Conservation (phyloP, 2,113 vertebrate species). For the Genyomyrus donnyi region DNA sequence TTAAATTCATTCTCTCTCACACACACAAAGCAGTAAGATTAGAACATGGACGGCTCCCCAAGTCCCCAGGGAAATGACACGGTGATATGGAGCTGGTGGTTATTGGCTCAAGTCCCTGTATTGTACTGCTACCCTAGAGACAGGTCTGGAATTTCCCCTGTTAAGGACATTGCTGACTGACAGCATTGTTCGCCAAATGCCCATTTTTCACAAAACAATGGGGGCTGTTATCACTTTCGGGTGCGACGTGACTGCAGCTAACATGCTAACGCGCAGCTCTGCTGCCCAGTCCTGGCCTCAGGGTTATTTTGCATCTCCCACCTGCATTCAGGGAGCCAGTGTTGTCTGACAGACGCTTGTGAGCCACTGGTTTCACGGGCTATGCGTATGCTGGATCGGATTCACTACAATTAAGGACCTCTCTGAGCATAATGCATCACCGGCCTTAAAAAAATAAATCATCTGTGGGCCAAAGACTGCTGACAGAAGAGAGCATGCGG, state of each 20-base stretch:
- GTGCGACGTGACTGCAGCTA: not conserved
- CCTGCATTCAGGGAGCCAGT: constrained; percentile 27
- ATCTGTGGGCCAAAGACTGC: constrained; percentile 45
- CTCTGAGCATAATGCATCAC: constrained; percentile 29
- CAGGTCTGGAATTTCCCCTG: not conserved
- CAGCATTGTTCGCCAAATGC: not conserved
- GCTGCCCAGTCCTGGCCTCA: constrained; percentile 17
- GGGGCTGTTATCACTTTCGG: not conserved
- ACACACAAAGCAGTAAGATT: not conserved
- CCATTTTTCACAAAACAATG: not conserved
- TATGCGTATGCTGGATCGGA: constrained; percentile 53
- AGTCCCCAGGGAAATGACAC: not conserved
- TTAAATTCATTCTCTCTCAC: not conserved
- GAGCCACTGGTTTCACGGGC: constrained; percentile 51
- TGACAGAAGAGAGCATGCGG: constrained; percentile 4
- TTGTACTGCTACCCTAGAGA: not conserved
- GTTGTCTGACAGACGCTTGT: constrained; percentile 47
- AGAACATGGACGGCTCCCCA: not conserved
- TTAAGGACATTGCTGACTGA: not conserved
- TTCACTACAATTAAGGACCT: constrained; percentile 54
- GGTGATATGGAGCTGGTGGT: not conserved
- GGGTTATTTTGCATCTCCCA: constrained; percentile 33
- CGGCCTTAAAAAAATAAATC: constrained; percentile 31
- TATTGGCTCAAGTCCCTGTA: not conserved
- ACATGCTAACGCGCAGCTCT: not conserved